A percentile compares a stretch with the other conserved stretches of the same genome.
Evolutionary conservation across 2,797 vertebrate genomes (phyloP).

Genomic region (Tolypeutes matacus): DNA sequence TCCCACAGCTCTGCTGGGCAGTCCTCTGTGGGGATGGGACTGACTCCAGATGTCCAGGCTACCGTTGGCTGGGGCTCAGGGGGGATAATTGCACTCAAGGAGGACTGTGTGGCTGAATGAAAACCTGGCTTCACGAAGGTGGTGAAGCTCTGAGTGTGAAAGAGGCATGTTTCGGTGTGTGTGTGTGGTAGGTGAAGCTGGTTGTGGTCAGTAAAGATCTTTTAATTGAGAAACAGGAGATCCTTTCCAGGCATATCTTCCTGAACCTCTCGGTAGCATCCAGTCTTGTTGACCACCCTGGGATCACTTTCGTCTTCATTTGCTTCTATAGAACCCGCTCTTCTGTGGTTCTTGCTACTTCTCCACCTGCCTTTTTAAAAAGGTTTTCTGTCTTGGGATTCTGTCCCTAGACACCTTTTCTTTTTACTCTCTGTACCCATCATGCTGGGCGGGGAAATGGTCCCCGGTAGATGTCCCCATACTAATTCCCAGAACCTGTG

Average conservation of each 20-base stretch:
- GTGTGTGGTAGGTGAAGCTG: rapidly evolving
- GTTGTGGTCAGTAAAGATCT: not conserved
- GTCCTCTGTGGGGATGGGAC: not conserved
- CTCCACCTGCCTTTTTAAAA: not conserved
- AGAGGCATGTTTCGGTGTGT: not conserved
- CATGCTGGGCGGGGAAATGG: not conserved
- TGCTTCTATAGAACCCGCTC: not conserved
- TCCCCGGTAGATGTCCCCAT: not conserved
- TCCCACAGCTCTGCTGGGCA: rapidly evolving
- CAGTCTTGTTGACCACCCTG: not conserved
- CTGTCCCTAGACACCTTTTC: not conserved
- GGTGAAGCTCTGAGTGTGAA: not conserved
- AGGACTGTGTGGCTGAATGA: not conserved
- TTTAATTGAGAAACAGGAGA: not conserved
- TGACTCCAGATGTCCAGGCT: not conserved
- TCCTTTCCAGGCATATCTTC: not conserved
- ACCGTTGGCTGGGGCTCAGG: not conserved
- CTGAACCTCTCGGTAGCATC: not conserved
- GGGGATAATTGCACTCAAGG: not conserved
- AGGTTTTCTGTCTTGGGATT: not conserved
- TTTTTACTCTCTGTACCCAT: not conserved
- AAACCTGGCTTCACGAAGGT: not conserved
- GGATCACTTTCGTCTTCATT: not conserved
- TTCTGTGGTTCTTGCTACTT: not conserved
- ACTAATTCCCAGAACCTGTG: not conserved